Conservation (phyloP, 2,888 invertebrate species). For the Sesia apiformis region DNA sequence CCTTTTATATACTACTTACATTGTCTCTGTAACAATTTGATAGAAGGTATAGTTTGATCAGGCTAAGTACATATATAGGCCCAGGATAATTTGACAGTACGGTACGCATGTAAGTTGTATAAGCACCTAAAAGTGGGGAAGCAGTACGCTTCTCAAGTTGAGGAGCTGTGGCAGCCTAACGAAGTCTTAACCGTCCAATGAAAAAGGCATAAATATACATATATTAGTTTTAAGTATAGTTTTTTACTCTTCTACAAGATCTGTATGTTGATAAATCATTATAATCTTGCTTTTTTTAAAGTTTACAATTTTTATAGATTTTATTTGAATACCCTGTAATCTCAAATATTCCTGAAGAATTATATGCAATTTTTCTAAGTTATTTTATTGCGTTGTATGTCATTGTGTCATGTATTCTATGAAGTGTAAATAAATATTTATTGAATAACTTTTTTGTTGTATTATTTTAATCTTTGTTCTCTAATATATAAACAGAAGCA, state of each 20-base stretch:
- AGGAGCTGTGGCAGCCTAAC: too few species aligned
- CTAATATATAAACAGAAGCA: slow-evolving; percentile 2
- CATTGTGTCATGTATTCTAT: neutral
- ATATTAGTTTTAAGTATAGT: neutral
- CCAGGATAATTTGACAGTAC: too few species aligned
- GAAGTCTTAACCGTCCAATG: neutral
- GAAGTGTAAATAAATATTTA: neutral
- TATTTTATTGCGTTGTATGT: neutral
- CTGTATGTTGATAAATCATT: neutral
- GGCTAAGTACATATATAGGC: too few species aligned
- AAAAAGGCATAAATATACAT: neutral
- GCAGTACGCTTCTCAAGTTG: too few species aligned
- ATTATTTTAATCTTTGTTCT: slow-evolving; percentile 1
- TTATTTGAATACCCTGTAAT: neutral
- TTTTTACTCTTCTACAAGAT: slow-evolving; percentile 5
- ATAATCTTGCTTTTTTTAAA: slow-evolving; percentile 4
- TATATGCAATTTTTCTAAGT: neutral
- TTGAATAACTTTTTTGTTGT: neutral
- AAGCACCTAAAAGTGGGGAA: too few species aligned
- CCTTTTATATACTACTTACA: too few species aligned
- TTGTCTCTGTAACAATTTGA: too few species aligned
- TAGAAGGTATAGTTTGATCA: too few species aligned
- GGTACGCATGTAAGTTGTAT: too few species aligned
- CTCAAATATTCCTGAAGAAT: neutral
- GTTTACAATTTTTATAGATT: slow-evolving; percentile 4